Base-by-base conservation (phyloP, 2,113 vertebrate species). In the Bujurquina vittata region DNA sequence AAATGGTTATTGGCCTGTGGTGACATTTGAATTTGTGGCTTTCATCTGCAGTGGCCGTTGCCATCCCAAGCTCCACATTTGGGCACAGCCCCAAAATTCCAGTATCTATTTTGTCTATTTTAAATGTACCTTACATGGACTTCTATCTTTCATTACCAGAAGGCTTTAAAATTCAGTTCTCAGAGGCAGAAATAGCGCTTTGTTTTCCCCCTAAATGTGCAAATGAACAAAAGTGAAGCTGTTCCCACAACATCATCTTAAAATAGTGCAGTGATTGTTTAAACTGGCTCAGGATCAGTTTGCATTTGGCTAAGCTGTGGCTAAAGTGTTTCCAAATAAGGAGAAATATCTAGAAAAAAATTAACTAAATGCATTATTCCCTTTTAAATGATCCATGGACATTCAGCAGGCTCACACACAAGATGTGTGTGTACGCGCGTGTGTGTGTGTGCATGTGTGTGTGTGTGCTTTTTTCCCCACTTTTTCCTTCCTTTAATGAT, bases 401-500 rank as follows among this genome's bases (percentile, higher is more conserved):
- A 3, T 73, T 55, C 6, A 60, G 40, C 55, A 35, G 59, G 4
- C 4, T 2, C 15, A 29, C 26, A 2, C n/a, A 40, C 14, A 46
- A 46, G 43, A 40, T 11, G 40, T 14, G 43, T 15, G 43, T 46
- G 43, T 46, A 12, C 14, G 62, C 2, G 8, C 4, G 35, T 43
- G 40, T 43, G 43, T 46, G 43, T 46, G 43, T 46, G 62, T 2
- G 8, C 6, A 15, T 31, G 58, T 59, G 58, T 60, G 26, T 29
- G 65, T 2, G 7, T 22, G 7, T 59, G 5, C 5, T 31, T 5
- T 26, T 26, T 26, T 26, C 31, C 31, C 31, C 31, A 31, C 31
- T 67, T 37, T 37, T 20, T 86, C 57, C 52, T 23, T n/a, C n/a
- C 29, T 77, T 31, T 65, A 81, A 67, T 85, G 54, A 81, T 22